A percentile compares a stretch with the other conserved stretches of the same genome.
Conservation (phyloP, 2,888 invertebrate genomes). For the Lymantria monacha region DNA sequence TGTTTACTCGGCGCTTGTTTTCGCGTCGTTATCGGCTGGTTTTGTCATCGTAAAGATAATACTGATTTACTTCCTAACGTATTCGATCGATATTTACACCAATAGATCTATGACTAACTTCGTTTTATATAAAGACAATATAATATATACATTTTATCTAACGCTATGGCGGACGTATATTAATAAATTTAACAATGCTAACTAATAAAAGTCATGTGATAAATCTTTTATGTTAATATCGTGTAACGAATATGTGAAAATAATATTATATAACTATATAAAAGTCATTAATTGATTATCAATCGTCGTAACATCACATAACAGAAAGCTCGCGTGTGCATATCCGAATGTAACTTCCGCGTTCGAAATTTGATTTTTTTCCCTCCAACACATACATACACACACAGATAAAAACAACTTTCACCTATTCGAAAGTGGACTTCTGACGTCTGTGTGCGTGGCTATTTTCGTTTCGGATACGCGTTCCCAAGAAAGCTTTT, state of each 20-base stretch:
- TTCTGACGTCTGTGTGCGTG: slow-evolving; percentile 29
- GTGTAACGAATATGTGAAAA: neutral
- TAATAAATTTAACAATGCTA: slow-evolving; percentile 1
- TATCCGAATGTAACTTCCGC: slow-evolving; percentile 49
- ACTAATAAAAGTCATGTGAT: neutral
- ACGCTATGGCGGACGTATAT: neutral
- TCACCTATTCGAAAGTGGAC: slow-evolving; percentile 50
- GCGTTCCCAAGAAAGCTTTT: slow-evolving; percentile 37
- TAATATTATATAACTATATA: slow-evolving; percentile 23
- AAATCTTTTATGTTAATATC: neutral
- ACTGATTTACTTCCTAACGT: slow-evolving; percentile 40
- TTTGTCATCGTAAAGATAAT: slow-evolving; percentile 43
- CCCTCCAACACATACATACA: slow-evolving; percentile 32
- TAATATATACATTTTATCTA: neutral
- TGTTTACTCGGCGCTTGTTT: slow-evolving; percentile 46
- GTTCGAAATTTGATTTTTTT: slow-evolving; percentile 43
- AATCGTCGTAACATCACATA: slow-evolving; percentile 34
- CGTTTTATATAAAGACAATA: neutral
- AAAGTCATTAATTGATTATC: slow-evolving; percentile 31
- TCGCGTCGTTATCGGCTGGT: slow-evolving; percentile 41
- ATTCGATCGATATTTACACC: neutral
- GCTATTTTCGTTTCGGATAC: slow-evolving; percentile 35
- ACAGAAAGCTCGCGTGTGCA: slow-evolving; percentile 44
- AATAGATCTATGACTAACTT: neutral
- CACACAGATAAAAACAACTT: slow-evolving; percentile 40